Evolutionary conservation across 2,888 invertebrate species (phyloP), one percentile per base, ranked within the genome.

Genomic region (Leptopilina syphax): DNA sequence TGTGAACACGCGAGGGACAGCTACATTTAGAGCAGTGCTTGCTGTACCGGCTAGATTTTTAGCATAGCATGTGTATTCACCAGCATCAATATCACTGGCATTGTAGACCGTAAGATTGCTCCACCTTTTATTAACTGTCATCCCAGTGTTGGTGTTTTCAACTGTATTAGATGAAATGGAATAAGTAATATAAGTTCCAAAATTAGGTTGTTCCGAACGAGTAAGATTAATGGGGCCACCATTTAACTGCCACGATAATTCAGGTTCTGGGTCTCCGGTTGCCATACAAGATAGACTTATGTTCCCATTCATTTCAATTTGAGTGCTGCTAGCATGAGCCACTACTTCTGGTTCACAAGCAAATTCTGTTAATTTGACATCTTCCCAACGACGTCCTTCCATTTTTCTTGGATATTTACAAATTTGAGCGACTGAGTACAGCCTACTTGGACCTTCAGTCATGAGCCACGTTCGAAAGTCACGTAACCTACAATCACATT

Each of bases 401-500:
- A 97, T 93, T 73, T 94, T 93, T 5, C 94, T 92, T 1, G 98
- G 98, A 77, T 95, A 95, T 13, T 94, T 94, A 88, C 97, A 97
- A 76, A 94, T 93, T 85, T 97, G 93, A 65, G 96, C 94, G 83
- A 95, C 94, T 12, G 96, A 96, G 82, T 96, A 95, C 77, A 98
- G 93, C 87, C 96, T 97, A 87, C 95, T 95, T 77, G 95, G 94
- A 12, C 86, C 84, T 3, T 85, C 83, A 1, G 86, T 83, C 1
- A 84, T 77, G 90, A 97, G 95, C 97, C 97, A 97, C 86, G 95
- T 95, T 81, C 97, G 95, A 87, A 98, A 96, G 81, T 96, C 96
- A 77, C 97, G 94, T 80, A 98, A 92, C 84, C 96, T 95, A 92
- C 98, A 98, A 91, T 98, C 97, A 91, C 98, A 98, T 88, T 94